phyloP scores from a whole-genome alignment of 2,888 invertebrate species.

The Eueremaeus valkanovi region DNA sequence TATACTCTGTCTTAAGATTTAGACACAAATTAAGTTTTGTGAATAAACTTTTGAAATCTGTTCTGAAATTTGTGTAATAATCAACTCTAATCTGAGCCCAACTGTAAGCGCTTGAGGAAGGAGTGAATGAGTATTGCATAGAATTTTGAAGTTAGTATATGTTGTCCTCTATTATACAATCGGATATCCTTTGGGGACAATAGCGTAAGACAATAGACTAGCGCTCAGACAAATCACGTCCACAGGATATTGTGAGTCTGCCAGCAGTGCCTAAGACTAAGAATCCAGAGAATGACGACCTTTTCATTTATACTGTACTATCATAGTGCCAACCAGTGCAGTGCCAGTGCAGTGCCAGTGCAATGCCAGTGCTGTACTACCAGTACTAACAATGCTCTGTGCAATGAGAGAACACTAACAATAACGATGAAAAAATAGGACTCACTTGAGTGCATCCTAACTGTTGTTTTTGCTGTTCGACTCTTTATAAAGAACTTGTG shows the following conservation, averaged over 20 bases:
- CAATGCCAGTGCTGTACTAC: not conserved
- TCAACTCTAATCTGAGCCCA: not conserved
- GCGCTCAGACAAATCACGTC: constrained; percentile 30
- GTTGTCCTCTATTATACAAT: constrained; percentile 23
- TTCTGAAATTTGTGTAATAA: constrained; percentile 12
- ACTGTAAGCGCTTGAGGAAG: not conserved
- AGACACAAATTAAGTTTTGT: constrained; percentile 4
- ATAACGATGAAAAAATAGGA: not conserved
- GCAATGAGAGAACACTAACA: not conserved
- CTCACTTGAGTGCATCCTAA: not conserved
- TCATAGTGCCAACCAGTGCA: not conserved
- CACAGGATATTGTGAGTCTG: constrained; percentile 12
- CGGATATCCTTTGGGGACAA: constrained; percentile 18
- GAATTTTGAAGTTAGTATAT: not conserved
- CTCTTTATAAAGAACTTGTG: constrained; percentile 3
- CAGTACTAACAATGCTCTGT: not conserved
- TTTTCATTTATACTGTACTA: constrained; percentile 27
- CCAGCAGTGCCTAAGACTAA: not conserved
- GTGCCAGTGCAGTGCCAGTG: too few species aligned
- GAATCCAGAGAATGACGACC: constrained; percentile 10
- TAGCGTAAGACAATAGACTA: constrained; percentile 31
- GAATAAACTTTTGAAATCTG: constrained; percentile 11
- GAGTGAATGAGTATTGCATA: constrained; percentile 6
- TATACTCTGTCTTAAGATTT: not conserved
- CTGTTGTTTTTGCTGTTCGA: not conserved